These are phyloP conservation scores for Dreissena polymorpha DNA, from an alignment of 1,140 invertebrate species.

Conservation along the genomic window DNA sequence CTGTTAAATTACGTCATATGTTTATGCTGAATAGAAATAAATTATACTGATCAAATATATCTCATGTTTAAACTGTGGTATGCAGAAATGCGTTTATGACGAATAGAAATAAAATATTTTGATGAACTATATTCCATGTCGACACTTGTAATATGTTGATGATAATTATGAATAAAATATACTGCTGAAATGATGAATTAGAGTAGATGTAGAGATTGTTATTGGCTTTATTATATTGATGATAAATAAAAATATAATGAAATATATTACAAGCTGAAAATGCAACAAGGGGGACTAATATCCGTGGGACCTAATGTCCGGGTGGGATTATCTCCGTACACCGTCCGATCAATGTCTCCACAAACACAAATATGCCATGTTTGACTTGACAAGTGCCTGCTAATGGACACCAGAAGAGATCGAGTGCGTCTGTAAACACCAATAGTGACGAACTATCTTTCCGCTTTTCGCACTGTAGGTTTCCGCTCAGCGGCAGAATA, in stretches of 20 bases:
- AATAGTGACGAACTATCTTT: constrained; percentile 39
- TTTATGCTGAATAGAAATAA: too few relatives aligned
- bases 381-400: constrained; percentile 23
- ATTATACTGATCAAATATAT: too few relatives aligned
- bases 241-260: neutral
- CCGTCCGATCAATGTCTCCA: constrained; percentile 21
- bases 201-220: too few relatives aligned
- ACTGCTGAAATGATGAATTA: too few relatives aligned
- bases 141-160: neutral
- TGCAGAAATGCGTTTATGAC: neutral
- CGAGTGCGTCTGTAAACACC: constrained; percentile 44
- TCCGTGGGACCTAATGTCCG: too few relatives aligned
- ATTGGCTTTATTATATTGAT: neutral
- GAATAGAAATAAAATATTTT: neutral
- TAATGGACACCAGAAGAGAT: constrained; percentile 21
- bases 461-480: constrained; percentile 35
- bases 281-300: too few relatives aligned
- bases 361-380: constrained; percentile 19
- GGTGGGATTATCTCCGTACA: too few relatives aligned
- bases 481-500: constrained; percentile 41
- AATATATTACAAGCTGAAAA: too few relatives aligned
- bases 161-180: neutral
- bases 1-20: too few relatives aligned
- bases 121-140: too few relatives aligned
- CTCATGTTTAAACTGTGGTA: too few relatives aligned